Conservation (phyloP, 2,113 vertebrate species). For the Myotis brandtii region DNA sequence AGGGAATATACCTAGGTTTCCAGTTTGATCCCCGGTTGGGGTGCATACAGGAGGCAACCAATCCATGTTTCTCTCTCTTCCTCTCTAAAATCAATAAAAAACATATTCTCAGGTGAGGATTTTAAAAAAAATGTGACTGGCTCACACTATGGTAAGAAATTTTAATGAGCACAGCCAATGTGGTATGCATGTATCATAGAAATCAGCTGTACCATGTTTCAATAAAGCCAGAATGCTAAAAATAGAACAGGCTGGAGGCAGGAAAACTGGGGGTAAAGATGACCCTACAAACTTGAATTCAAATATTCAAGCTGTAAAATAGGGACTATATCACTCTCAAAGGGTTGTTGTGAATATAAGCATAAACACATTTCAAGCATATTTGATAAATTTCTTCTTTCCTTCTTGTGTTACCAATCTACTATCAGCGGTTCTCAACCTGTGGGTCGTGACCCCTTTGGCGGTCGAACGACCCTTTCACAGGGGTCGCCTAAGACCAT, state of each 20-base stretch:
- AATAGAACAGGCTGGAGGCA: background rate
- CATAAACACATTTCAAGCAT: background rate
- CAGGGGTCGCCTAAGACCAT: too few species aligned
- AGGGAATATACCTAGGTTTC: too few species aligned
- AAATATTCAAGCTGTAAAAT: background rate
- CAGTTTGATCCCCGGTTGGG: too few species aligned
- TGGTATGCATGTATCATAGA: background rate
- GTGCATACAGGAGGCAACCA: too few species aligned
- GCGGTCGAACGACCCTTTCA: too few species aligned
- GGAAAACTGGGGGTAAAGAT: background rate
- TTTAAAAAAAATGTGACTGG: background rate
- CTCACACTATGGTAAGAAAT: background rate
- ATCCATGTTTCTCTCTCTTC: too few species aligned
- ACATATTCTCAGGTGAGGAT: too few species aligned
- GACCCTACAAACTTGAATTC: background rate
- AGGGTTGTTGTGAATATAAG: background rate
- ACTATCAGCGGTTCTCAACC: background rate
- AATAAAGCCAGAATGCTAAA: slow-evolving; percentile 49
- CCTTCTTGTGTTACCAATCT: background rate
- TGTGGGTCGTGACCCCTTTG: too few species aligned
- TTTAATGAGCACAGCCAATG: background rate
- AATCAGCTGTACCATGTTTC: background rate
- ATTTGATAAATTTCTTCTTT: background rate
- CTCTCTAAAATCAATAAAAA: too few species aligned
- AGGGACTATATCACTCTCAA: background rate